phyloP scores from a whole-genome alignment of 2,113 vertebrate genomes.

The Leiothrix lutea region DNA sequence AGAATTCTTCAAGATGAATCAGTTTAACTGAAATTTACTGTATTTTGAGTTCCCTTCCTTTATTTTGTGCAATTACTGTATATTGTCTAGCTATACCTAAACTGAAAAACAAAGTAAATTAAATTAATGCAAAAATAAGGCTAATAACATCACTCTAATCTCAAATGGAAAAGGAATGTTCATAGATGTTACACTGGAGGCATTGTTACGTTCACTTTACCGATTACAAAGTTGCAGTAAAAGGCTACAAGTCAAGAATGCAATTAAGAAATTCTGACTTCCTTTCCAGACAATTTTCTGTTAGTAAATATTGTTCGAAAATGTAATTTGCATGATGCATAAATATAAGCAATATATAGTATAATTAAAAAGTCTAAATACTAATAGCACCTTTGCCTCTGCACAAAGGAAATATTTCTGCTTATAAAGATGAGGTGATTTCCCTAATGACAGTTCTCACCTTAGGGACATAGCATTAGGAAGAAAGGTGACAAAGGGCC shows the following conservation, averaged over 20 bases:
- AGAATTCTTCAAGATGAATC: neutral
- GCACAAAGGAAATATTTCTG: neutral
- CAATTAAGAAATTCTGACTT: neutral
- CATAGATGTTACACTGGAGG: neutral
- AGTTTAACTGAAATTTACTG: neutral
- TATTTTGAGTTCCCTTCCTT: neutral
- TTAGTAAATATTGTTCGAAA: neutral
- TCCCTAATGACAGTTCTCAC: neutral
- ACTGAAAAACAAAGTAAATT: neutral
- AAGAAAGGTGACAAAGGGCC: neutral
- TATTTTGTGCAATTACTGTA: neutral
- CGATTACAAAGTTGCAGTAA: neutral
- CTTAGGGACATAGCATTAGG: neutral
- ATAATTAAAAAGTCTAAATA: neutral
- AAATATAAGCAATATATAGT: neutral
- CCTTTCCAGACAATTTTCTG: neutral
- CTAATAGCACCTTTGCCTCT: neutral
- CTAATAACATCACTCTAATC: neutral
- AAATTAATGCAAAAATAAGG: neutral
- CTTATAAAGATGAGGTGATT: neutral
- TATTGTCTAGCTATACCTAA: neutral
- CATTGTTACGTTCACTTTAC: neutral
- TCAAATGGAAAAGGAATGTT: neutral
- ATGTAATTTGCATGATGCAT: neutral
- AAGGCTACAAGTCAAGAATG: neutral